A percentile compares a stretch with the other conserved stretches of the same genome.
phyloP scores from a whole-genome alignment of 2,797 vertebrate genomes.

The Halcyon badia region DNA sequence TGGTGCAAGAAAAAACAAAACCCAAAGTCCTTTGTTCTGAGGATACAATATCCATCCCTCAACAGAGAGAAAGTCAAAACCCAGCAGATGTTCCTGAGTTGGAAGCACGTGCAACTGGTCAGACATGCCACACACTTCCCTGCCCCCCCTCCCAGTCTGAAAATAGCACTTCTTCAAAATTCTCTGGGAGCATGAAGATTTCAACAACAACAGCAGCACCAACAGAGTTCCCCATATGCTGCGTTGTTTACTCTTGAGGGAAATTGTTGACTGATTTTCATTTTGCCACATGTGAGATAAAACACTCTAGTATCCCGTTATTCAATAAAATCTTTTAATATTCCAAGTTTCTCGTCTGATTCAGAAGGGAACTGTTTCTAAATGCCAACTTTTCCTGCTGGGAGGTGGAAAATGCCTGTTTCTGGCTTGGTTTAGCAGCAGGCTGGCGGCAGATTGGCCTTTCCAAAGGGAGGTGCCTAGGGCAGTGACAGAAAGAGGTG shows the following conservation, averaged over 20 bases:
- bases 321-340: slow-evolving; percentile 23
- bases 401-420: background rate
- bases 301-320: background rate
- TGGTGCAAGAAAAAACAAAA: background rate
- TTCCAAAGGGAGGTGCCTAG: background rate
- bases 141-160: background rate
- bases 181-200: background rate
- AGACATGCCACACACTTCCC: background rate
- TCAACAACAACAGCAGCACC: slow-evolving; percentile 13
- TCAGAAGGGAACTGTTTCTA: background rate
- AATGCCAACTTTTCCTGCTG: background rate
- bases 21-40: background rate
- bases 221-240: slow-evolving; percentile 11
- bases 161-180: background rate
- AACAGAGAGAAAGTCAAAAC: background rate
- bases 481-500: background rate
- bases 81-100: background rate
- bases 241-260: background rate
- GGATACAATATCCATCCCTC: background rate
- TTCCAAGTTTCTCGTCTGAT: background rate
- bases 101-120: slow-evolving; percentile 16
- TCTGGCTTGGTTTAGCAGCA: background rate
- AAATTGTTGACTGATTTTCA: slow-evolving; percentile 27
- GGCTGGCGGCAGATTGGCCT: background rate
- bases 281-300: slow-evolving; percentile 14